These are phyloP conservation scores for Aeoliscus strigatus DNA, from an alignment of 2,797 vertebrate genomes.

Conservation along the genomic window DNA sequence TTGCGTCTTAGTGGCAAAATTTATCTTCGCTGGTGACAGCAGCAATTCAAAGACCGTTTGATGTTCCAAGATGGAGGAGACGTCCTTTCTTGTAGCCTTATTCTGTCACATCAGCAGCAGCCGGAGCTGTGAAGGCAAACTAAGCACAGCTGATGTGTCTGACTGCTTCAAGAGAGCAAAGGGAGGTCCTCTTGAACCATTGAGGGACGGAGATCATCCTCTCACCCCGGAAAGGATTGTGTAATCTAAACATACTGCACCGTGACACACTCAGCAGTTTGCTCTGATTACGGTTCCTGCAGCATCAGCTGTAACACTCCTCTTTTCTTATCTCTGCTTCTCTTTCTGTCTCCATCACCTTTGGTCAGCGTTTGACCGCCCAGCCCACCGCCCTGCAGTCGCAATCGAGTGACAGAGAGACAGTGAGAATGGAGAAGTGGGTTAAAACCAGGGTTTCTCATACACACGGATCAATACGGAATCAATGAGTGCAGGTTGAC, in stretches of 20 bases:
- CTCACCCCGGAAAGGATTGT: slow-evolving; percentile 13
- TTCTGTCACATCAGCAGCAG: slow-evolving; percentile 72
- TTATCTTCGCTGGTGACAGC: slow-evolving; percentile 67
- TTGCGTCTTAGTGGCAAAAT: slow-evolving; percentile 66
- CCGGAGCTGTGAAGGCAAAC: slow-evolving; percentile 60
- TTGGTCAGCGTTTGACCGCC: slow-evolving; percentile 30
- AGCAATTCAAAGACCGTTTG: slow-evolving; percentile 70
- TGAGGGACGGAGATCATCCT: slow-evolving; percentile 23
- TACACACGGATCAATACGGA: slow-evolving; percentile 60
- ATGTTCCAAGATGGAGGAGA: slow-evolving; percentile 64
- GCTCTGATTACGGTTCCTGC: too few relatives aligned
- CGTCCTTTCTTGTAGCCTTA: slow-evolving; percentile 69
- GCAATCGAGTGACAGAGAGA: slow-evolving; percentile 46
- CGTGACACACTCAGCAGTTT: too few relatives aligned
- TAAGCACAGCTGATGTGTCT: slow-evolving; percentile 65
- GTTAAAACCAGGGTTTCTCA: slow-evolving; percentile 67
- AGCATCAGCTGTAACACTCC: background rate
- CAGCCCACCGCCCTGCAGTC: slow-evolving; percentile 37
- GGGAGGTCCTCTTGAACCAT: slow-evolving; percentile 53
- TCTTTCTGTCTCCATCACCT: slow-evolving; percentile 22
- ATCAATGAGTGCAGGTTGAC: slow-evolving; percentile 71
- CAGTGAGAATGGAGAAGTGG: slow-evolving; percentile 45
- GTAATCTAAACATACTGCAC: too few relatives aligned
- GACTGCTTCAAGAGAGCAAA: slow-evolving; percentile 52
- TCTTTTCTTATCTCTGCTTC: background rate